Evolutionary conservation across 2,113 vertebrate genomes (phyloP).

Genomic region (Myiozetetes cayanensis): DNA sequence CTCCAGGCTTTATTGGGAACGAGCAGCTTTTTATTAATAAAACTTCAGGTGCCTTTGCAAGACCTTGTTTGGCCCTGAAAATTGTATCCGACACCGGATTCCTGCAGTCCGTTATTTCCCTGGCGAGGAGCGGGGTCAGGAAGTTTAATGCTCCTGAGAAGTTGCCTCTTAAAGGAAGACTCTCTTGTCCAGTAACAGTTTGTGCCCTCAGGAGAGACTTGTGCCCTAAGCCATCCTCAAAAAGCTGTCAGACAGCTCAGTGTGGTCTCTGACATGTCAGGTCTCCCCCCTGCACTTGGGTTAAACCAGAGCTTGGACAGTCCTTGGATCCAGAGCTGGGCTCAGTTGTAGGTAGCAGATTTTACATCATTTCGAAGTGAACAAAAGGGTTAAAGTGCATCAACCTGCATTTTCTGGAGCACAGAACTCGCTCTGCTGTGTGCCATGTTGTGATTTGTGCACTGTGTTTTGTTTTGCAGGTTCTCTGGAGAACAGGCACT

Average conservation of each 20-base stretch:
- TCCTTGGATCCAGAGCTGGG: background rate
- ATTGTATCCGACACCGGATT: background rate
- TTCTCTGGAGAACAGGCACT: slow-evolving; percentile 69
- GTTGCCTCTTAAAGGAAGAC: slow-evolving; percentile 20
- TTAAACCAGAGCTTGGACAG: background rate
- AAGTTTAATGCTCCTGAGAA: slow-evolving; percentile 27
- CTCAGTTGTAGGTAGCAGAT: background rate
- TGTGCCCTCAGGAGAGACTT: background rate
- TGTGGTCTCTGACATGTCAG: background rate
- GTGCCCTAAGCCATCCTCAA: background rate
- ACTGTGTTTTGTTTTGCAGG: slow-evolving; percentile 71
- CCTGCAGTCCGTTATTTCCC: background rate
- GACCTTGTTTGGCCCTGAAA: background rate
- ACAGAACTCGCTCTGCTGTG: background rate
- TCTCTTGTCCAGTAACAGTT: background rate
- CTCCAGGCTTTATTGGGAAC: background rate
- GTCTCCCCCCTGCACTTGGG: background rate
- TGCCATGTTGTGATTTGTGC: background rate
- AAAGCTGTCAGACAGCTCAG: background rate
- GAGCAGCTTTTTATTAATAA: background rate
- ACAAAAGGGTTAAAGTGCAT: background rate
- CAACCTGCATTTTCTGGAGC: background rate
- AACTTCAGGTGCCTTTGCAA: slow-evolving; percentile 27
- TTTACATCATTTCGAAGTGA: background rate
- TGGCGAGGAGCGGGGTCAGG: slow-evolving; percentile 19